A percentile compares a stretch with the other conserved stretches of the same genome.
These are phyloP conservation scores for Cheirogaleus medius DNA, from an alignment of 2,113 vertebrate species.

Conservation along the genomic window DNA sequence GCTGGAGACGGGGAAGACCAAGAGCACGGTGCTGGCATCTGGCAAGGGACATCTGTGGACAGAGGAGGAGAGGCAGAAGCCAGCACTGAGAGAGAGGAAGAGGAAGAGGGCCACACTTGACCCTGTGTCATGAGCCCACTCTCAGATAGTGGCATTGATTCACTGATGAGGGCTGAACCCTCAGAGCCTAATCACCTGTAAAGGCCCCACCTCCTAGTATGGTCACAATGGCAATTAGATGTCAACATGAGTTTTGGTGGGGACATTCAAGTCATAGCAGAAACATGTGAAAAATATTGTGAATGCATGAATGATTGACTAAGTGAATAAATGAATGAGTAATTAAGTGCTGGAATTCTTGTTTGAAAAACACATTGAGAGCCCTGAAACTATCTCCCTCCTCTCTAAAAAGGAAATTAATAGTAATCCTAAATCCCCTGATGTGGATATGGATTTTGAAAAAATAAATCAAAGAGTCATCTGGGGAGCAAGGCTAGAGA, in stretches of 20 bases:
- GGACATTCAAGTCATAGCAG: not conserved
- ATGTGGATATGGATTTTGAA: not conserved
- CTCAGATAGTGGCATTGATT: not conserved
- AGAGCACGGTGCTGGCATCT: not conserved
- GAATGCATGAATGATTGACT: not conserved
- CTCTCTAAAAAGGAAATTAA: not conserved
- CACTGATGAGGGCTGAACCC: not conserved
- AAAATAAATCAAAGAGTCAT: not conserved
- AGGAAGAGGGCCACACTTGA: not conserved
- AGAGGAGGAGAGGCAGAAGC: not conserved
- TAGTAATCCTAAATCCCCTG: not conserved
- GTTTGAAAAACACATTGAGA: not conserved
- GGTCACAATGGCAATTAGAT: not conserved
- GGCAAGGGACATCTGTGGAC: not conserved
- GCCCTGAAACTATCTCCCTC: not conserved
- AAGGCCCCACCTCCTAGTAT: not conserved
- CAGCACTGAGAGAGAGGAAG: not conserved
- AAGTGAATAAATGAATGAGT: not conserved
- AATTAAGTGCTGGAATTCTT: not conserved
- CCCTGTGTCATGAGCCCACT: not conserved
- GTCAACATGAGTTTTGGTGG: not conserved
- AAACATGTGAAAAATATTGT: rapidly evolving
- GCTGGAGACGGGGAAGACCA: not conserved
- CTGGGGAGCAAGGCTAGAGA: not conserved
- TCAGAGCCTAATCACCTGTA: not conserved